These are phyloP conservation scores for Nesoenas mayeri DNA, from an alignment of 2,113 vertebrate species.

Conservation along the genomic window DNA sequence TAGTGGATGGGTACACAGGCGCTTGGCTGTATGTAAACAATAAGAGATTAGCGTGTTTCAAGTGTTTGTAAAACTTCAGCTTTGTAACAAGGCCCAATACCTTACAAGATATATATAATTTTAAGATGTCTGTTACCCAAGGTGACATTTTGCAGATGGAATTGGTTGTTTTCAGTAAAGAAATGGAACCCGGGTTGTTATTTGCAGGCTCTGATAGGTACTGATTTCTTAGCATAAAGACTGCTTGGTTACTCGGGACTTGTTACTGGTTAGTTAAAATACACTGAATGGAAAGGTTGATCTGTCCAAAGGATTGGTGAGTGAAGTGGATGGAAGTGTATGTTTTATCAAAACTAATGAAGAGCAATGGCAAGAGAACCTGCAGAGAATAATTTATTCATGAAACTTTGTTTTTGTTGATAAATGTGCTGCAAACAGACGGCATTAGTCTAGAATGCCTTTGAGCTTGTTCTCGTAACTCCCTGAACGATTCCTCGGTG, in stretches of 20 bases:
- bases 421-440: slow-evolving; percentile 19
- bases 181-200: not conserved
- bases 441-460: not conserved
- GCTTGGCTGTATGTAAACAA: not conserved
- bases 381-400: slow-evolving; percentile 38
- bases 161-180: slow-evolving; percentile 15
- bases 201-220: not conserved
- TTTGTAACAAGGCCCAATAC: not conserved
- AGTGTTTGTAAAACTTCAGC: not conserved
- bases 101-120: not conserved
- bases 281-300: not conserved
- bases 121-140: not conserved
- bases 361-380: not conserved
- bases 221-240: not conserved
- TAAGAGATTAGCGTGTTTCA: not conserved
- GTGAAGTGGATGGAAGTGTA: not conserved
- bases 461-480: slow-evolving; percentile 10
- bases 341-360: not conserved
- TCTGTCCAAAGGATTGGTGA: slow-evolving; percentile 20
- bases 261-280: not conserved
- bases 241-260: not conserved
- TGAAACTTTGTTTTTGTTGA: not conserved
- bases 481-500: not conserved
- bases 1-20: rapidly evolving
- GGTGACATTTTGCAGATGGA: not conserved